Evolutionary conservation across 2,797 vertebrate species (phyloP).

Genomic region (Hafferia zeledoni): DNA sequence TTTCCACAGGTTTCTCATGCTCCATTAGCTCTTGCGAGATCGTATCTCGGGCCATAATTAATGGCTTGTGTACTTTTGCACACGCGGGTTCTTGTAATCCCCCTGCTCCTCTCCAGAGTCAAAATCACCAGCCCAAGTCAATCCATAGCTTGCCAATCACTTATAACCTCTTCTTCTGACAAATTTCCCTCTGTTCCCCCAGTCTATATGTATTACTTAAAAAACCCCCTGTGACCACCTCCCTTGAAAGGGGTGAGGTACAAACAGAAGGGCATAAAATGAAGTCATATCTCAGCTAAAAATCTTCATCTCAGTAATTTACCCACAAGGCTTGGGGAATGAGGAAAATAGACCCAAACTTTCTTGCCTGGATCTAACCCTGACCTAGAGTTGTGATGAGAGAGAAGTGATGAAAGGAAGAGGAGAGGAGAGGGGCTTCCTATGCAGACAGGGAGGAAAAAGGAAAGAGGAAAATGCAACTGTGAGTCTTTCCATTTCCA

Average conservation of each 20-base stretch:
- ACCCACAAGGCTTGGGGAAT: not conserved
- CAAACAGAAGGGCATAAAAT: not conserved
- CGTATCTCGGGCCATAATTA: not conserved
- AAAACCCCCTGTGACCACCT: not conserved
- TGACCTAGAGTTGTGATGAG: not conserved
- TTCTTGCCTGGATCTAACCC: not conserved
- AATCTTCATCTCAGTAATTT: not conserved
- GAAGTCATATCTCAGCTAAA: not conserved
- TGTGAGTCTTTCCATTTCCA: not conserved
- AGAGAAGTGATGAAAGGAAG: fast-evolving
- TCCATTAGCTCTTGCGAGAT: slow-evolving; percentile 45
- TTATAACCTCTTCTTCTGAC: not conserved
- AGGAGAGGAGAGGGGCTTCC: not conserved
- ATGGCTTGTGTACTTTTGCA: slow-evolving; percentile 17
- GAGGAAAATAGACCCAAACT: not conserved
- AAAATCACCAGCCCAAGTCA: not conserved
- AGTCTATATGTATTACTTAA: not conserved
- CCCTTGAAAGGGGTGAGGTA: not conserved
- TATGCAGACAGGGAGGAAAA: fast-evolving
- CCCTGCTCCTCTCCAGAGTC: not conserved
- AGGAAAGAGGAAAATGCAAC: not conserved
- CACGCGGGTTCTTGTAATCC: not conserved
- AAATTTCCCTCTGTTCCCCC: not conserved
- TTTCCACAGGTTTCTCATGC: slow-evolving; percentile 54
- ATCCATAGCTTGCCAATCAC: not conserved